A percentile compares a stretch with the other conserved stretches of the same genome.
These are phyloP conservation scores for Motacilla alba DNA, from an alignment of 2,113 vertebrate species.

Conservation along the genomic window DNA sequence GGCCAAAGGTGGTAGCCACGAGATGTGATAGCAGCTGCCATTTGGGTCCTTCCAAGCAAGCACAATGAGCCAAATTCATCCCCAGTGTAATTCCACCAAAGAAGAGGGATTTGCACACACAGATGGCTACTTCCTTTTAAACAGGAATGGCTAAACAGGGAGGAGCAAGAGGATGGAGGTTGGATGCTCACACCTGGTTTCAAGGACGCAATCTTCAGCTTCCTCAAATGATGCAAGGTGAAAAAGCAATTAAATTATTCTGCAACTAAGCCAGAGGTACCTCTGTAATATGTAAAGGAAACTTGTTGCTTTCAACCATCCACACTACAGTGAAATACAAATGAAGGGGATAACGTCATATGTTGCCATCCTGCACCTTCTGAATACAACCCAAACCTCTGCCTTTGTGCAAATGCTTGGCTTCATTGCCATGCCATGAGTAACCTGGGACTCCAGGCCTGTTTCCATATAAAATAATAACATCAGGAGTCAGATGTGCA, in stretches of 20 bases:
- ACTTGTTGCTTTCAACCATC: not conserved
- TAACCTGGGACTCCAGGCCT: not conserved
- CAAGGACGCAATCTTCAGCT: not conserved
- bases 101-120: not conserved
- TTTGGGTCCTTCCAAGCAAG: not conserved
- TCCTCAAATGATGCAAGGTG: not conserved
- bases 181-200: not conserved
- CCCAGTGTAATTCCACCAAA: not conserved
- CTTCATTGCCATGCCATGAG: not conserved
- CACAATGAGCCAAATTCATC: fast-evolving
- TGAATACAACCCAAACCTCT: not conserved
- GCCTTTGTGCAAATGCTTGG: not conserved
- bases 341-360: not conserved
- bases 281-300: not conserved
- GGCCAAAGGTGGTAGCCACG: not conserved
- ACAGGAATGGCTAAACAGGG: fast-evolving
- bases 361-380: not conserved
- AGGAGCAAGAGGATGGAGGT: not conserved
- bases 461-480: not conserved
- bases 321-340: not conserved
- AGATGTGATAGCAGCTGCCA: not conserved
- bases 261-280: not conserved
- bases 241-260: not conserved
- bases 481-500: not conserved
- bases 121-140: not conserved